A percentile compares a stretch with the other conserved stretches of the same genome.
phyloP scores from a whole-genome alignment of 2,888 invertebrate species.

The Desoria tigrina region DNA sequence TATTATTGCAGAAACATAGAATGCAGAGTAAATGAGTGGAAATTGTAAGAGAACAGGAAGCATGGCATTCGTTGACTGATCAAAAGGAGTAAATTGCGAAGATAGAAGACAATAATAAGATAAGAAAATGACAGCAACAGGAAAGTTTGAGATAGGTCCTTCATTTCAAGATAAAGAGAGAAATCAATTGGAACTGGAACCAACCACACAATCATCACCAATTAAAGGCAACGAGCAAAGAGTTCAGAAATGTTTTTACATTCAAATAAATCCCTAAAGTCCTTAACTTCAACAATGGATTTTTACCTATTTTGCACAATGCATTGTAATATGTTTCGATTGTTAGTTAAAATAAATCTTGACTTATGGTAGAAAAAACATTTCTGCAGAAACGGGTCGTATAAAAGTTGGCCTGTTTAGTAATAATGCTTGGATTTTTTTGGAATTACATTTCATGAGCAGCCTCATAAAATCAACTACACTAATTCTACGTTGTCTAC shows the following conservation, averaged over 20 bases:
- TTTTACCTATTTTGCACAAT: too few relatives aligned
- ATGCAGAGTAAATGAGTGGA: conserved; percentile 1
- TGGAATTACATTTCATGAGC: too few relatives aligned
- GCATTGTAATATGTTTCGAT: too few relatives aligned
- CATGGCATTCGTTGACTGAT: conserved; percentile 26
- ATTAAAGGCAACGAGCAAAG: conserved; percentile 40
- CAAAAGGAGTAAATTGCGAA: conserved; percentile 34
- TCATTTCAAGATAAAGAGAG: conserved; percentile 52
- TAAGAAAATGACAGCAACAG: conserved; percentile 55
- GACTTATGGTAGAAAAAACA: too few relatives aligned
- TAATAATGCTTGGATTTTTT: too few relatives aligned
- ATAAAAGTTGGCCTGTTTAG: too few relatives aligned
- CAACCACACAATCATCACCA: conserved; percentile 43
- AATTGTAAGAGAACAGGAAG: conserved; percentile 16
- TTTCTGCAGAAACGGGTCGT: too few relatives aligned
- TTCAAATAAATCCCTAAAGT: too few relatives aligned
- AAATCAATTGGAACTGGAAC: conserved; percentile 39
- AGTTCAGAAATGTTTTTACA: conserved; percentile 10
- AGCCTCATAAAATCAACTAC: too few relatives aligned
- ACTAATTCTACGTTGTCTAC: too few relatives aligned
- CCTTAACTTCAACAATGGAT: too few relatives aligned
- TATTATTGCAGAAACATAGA: background rate
- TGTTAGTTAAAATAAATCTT: too few relatives aligned
- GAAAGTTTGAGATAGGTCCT: conserved; percentile 61
- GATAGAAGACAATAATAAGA: conserved; percentile 50